These are phyloP conservation scores for Melinaea menophilus DNA, from an alignment of 2,888 invertebrate species.

Conservation along the genomic window DNA sequence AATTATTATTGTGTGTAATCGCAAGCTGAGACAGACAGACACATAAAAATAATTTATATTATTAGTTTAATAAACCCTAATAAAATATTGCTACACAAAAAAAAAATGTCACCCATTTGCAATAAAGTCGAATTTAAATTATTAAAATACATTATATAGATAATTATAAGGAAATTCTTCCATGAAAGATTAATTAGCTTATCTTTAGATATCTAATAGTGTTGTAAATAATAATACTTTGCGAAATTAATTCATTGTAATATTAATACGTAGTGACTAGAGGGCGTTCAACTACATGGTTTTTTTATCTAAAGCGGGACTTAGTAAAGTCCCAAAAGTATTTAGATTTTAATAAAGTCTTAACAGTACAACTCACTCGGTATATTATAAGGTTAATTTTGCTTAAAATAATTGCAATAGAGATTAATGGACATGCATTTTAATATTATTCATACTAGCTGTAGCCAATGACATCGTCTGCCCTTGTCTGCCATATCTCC, in stretches of 20 bases:
- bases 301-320: no score
- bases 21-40: not conserved
- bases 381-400: no score
- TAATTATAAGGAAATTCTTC: conserved; percentile 22
- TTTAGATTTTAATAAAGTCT: no score
- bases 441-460: no score
- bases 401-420: no score
- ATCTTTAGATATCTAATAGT: conserved; percentile 25
- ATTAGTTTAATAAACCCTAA: conserved; percentile 2
- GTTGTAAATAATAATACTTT: conserved; percentile 9
- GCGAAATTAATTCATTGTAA: conserved; percentile 10
- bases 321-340: no score
- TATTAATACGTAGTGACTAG: conserved; percentile 2
- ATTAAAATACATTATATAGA: conserved; percentile 9
- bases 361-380: no score
- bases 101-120: not conserved
- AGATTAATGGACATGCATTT: no score
- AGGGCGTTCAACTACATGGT: no score
- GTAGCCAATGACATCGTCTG: no score
- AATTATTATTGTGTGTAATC: not conserved
- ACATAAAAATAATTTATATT: not conserved
- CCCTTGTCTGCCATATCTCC: no score
- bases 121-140: not conserved
- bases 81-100: not conserved
- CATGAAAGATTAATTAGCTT: conserved; percentile 28